Evolutionary conservation across 2,888 invertebrate genomes (phyloP).

Genomic region (Drosophila demipolita): DNA sequence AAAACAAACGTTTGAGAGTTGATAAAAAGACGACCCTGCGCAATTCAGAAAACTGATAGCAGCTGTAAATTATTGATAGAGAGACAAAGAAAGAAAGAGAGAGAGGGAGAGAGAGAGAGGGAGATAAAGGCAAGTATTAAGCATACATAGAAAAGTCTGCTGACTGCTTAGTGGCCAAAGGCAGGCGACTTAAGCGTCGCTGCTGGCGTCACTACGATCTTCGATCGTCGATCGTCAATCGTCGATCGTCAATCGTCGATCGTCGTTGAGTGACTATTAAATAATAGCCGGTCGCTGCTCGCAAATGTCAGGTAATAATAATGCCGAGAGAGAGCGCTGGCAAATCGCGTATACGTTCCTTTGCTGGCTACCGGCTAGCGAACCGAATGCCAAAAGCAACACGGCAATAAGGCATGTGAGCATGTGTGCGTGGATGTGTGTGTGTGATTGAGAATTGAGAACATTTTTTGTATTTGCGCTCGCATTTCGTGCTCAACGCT

Average conservation of each 20-base stretch:
- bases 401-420: constrained; percentile 21
- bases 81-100: neutral
- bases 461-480: constrained; percentile 41
- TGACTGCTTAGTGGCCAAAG: constrained; percentile 5
- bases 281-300: constrained; percentile 64
- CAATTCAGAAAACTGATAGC: constrained; percentile 21
- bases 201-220: constrained; percentile 9
- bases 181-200: constrained; percentile 5
- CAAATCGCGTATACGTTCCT: constrained; percentile 74
- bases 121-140: constrained; percentile 12
- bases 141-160: neutral
- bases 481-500: constrained; percentile 48
- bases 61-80: neutral
- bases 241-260: constrained; percentile 41
- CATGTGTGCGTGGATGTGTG: neutral
- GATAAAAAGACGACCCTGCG: constrained; percentile 4
- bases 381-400: constrained; percentile 25
- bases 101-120: neutral
- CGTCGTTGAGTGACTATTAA: constrained; percentile 62
- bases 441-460: constrained; percentile 44
- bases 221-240: constrained; percentile 43
- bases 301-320: constrained; percentile 55
- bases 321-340: constrained; percentile 45
- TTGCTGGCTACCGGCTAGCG: constrained; percentile 47
- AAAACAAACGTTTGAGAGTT: neutral